phyloP scores from a whole-genome alignment of 2,888 invertebrate genomes.

The Rhimphoctona megacephalus region DNA sequence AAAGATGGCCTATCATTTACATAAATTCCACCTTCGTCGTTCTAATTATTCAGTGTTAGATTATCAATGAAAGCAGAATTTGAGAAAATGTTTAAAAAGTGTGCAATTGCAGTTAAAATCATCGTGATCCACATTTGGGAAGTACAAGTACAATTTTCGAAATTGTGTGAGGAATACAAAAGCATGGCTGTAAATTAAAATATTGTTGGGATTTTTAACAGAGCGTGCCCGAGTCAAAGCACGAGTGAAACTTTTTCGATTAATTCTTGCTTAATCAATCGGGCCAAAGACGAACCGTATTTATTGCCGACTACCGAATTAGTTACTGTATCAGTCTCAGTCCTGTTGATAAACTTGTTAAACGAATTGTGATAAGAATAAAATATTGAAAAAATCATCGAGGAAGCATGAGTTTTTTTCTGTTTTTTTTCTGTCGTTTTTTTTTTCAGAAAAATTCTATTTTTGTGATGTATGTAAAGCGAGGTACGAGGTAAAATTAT shows the following conservation, averaged over 20 bases:
- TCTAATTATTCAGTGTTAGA: no score
- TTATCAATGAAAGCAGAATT: no score
- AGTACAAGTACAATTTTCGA: no score
- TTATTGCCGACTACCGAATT: not conserved
- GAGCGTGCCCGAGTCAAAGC: not conserved
- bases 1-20: not conserved
- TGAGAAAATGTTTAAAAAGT: no score
- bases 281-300: not conserved
- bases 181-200: not conserved
- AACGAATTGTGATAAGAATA: not conserved
- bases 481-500: constrained; percentile 11
- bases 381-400: not conserved
- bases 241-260: not conserved
- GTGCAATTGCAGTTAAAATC: no score
- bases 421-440: not conserved
- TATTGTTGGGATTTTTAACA: not conserved
- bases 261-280: not conserved
- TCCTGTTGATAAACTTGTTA: not conserved
- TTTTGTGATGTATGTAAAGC: constrained; percentile 10
- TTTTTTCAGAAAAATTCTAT: constrained; percentile 8
- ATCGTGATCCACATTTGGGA: no score
- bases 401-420: not conserved
- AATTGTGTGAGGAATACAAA: no score
- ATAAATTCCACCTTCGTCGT: not conserved
- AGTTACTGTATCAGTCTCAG: not conserved